Percentiles rank a stretch among this genome's conserved stretches.
phyloP scores from a whole-genome alignment of 2,888 invertebrate genomes.

The Oxytorus armatus region DNA sequence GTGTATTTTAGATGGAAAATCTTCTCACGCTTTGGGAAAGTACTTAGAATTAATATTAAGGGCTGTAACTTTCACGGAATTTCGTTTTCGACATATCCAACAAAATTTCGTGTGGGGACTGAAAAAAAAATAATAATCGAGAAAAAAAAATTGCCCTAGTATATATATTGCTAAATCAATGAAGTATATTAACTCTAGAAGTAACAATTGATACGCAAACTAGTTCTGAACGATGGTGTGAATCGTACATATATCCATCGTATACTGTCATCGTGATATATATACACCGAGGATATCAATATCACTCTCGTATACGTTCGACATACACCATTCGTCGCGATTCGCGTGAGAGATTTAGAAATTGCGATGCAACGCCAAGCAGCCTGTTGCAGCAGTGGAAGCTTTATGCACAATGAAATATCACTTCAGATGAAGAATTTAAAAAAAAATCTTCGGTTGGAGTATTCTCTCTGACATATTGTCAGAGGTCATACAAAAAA shows the following conservation, averaged over 20 bases:
- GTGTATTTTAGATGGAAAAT: too few relatives aligned
- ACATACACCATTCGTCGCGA: constrained; percentile 29
- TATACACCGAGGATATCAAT: constrained; percentile 51
- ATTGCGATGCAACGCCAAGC: constrained; percentile 53
- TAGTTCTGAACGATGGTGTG: background rate
- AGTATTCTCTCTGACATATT: too few relatives aligned
- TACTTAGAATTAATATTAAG: too few relatives aligned
- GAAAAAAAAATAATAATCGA: too few relatives aligned
- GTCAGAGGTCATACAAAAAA: constrained; percentile 23
- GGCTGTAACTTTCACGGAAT: too few relatives aligned
- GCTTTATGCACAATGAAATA: constrained; percentile 53
- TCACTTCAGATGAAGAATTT: constrained; percentile 21
- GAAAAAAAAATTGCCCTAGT: too few relatives aligned
- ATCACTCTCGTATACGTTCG: constrained; percentile 31
- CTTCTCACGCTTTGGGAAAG: too few relatives aligned
- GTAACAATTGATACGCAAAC: background rate
- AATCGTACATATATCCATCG: constrained; percentile 20
- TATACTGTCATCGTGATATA: constrained; percentile 49
- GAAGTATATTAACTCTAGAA: background rate
- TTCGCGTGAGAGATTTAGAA: constrained; percentile 61
- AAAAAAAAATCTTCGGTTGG: constrained; percentile 37
- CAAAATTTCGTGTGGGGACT: too few relatives aligned
- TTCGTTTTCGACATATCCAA: too few relatives aligned
- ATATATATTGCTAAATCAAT: too few relatives aligned
- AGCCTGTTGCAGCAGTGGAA: constrained; percentile 65